These are phyloP conservation scores for Epistrophella euchroma DNA, from an alignment of 2,888 invertebrate species.

Conservation along the genomic window DNA sequence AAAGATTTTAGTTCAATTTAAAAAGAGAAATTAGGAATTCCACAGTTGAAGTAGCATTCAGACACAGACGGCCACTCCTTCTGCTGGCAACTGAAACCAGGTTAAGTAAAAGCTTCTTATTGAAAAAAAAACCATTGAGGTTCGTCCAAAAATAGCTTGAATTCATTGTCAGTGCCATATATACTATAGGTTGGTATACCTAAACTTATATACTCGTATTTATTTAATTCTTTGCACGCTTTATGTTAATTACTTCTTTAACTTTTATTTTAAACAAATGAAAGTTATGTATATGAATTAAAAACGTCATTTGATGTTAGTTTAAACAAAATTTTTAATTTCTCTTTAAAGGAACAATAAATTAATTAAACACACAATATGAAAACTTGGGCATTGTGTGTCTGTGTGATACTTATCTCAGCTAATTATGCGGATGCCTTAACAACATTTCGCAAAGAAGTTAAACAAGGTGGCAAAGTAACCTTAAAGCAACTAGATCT, in stretches of 20 bases:
- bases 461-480: conserved; percentile 80
- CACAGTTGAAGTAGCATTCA: conserved; percentile 8
- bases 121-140: conserved; percentile 26
- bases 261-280: neutral
- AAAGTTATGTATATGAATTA: conserved; percentile 29
- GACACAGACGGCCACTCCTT: conserved; percentile 25
- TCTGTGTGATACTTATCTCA: conserved; percentile 42
- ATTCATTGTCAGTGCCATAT: neutral
- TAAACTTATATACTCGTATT: too few species aligned
- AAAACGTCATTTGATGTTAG: neutral
- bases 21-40: conserved; percentile 33
- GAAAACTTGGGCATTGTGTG: conserved; percentile 41
- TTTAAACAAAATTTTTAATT: neutral
- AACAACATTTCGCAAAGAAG: conserved; percentile 55
- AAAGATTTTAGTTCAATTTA: neutral
- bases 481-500: conserved; percentile 81
- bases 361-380: conserved; percentile 37
- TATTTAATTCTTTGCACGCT: conserved; percentile 23
- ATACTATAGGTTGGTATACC: too few species aligned
- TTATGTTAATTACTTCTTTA: neutral
- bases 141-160: conserved; percentile 11
- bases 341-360: conserved; percentile 33
- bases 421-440: conserved; percentile 37
- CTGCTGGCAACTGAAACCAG: conserved; percentile 2
- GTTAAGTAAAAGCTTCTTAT: conserved; percentile 30